Conservation (phyloP, 2,113 vertebrate genomes). For the Tetrax tetrax region DNA sequence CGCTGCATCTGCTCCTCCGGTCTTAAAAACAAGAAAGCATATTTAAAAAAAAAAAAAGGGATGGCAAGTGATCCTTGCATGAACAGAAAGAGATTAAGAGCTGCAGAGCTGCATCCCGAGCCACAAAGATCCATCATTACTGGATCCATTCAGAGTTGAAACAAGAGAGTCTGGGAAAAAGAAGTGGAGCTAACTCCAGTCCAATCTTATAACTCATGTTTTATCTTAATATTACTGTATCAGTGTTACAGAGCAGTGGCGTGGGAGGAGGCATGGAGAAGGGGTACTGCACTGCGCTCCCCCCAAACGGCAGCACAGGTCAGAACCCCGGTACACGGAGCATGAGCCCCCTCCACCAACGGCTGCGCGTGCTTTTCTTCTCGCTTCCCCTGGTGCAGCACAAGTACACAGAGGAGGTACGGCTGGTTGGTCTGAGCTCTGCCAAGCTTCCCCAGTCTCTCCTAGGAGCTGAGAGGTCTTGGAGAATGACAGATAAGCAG, state of each 20-base stretch:
- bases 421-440: not conserved
- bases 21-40: not conserved
- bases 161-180: not conserved
- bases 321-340: not conserved
- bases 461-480: not conserved
- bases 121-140: not conserved
- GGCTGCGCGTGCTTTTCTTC: not conserved
- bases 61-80: not conserved
- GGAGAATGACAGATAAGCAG: not conserved
- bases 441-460: not conserved
- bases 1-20: not conserved
- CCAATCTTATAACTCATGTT: not conserved
- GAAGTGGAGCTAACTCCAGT: not conserved
- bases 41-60: not conserved
- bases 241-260: not conserved
- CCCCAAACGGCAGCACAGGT: not conserved
- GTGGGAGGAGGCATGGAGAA: not conserved
- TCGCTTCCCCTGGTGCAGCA: not conserved
- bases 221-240: not conserved
- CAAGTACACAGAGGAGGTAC: not conserved
- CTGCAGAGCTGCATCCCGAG: not conserved
- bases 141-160: not conserved
- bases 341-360: rapidly evolving
- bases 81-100: not conserved
- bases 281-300: not conserved